Base-by-base conservation (phyloP, 2,113 vertebrate genomes). In the Colaptes auratus region DNA sequence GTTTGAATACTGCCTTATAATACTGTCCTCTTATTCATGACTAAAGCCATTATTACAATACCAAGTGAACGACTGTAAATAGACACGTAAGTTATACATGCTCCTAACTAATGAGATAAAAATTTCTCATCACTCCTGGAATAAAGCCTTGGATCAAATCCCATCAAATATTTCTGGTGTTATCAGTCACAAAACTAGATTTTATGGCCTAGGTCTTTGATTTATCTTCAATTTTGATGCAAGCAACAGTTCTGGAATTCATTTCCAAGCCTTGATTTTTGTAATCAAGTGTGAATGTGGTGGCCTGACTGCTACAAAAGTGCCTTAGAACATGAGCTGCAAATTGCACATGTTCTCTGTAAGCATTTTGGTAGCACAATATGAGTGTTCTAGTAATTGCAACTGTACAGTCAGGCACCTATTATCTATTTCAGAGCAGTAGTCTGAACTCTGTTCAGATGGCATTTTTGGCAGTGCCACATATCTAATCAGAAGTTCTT, bases 401-500 rank as follows among this genome's bases (percentile, higher is more conserved):
- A 64, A 25, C 10, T 74, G 39, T 90, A 42, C 24, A 63, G 44
- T 52, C 85, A 96, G 77, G 15, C 81, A 23, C 28, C 65, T 59
- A 53, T 70, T 90, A 88, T 85, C 42, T 76, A 15, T 69, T 89
- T 92, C 64, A 88, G 77, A 93, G 77, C 35, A 77, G 66, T 61
- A 77, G 91, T 58, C 44, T 82, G 71, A 92, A 90, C 55, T 53
- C 67, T 76, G 52, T 56, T 92, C 83, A 88, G 36, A 44, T 91
- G 89, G 66, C 23, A 39, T 88, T 82, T 88, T 92, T 89, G 81
- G 80, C 50, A 92, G 69, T 18, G n/a, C 42, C 30, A 63, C 20
- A 72, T 21, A 19, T 61, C 58, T 90, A 79, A 92, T 84, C 63
- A 86, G 50, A 93, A 89, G 10, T 48, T 77, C 88, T 93, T 92